phyloP scores from a whole-genome alignment of 2,113 vertebrate genomes.

The Ornithorhynchus anatinus region DNA sequence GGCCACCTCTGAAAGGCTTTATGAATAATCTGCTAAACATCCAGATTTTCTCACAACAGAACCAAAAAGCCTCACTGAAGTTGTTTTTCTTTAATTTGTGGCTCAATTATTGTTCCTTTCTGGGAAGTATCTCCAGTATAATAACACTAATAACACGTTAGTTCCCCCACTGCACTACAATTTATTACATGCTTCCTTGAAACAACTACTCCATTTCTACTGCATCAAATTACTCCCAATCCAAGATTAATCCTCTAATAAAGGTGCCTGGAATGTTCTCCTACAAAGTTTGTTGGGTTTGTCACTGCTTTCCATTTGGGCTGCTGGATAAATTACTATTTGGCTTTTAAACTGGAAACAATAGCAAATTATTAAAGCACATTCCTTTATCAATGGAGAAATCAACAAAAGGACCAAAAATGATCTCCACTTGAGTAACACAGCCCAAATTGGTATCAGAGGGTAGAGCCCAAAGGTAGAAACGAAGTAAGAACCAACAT shows the following conservation, averaged over 20 bases:
- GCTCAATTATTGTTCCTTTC: slow-evolving; percentile 35
- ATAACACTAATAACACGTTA: slow-evolving; percentile 17
- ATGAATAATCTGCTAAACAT: slow-evolving; percentile 10
- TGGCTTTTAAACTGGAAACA: slow-evolving; percentile 19
- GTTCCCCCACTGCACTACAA: neutral
- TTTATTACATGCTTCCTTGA: slow-evolving; percentile 15
- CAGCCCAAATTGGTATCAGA: neutral
- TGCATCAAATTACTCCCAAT: slow-evolving; percentile 1
- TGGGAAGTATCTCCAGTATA: neutral
- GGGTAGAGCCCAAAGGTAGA: neutral
- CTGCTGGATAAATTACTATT: neutral
- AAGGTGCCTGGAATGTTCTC: neutral
- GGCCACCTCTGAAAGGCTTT: neutral
- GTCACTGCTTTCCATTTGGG: neutral
- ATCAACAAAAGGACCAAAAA: slow-evolving; percentile 4
- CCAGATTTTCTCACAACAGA: neutral
- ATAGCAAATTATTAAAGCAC: neutral
- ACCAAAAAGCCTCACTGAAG: slow-evolving; percentile 1
- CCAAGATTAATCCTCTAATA: slow-evolving; percentile 10
- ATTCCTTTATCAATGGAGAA: neutral
- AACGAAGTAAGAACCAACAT: neutral
- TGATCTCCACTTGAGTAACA: neutral
- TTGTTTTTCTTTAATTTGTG: slow-evolving; percentile 24
- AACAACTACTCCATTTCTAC: slow-evolving; percentile 34
- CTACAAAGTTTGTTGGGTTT: slow-evolving; percentile 13